Evolutionary conservation across 2,888 invertebrate species (phyloP).

Genomic region (Limnephilus auricula): DNA sequence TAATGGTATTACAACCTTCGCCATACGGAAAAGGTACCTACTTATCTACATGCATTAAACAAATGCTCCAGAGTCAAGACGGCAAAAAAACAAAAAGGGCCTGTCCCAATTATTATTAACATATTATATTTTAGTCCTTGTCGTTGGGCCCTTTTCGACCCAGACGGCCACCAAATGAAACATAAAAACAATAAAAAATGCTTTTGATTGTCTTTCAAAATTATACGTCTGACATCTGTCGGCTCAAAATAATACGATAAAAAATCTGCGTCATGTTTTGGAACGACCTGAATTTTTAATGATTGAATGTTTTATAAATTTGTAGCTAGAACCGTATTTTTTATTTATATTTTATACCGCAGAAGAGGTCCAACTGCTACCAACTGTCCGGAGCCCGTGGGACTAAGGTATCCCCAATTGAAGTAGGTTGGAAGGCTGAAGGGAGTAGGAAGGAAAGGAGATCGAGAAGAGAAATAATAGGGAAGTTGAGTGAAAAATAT

Average conservation of each 20-base stretch:
- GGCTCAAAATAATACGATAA: not conserved
- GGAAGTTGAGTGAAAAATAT: too few relatives aligned
- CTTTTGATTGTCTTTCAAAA: not conserved
- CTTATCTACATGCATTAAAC: too few relatives aligned
- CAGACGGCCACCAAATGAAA: not conserved
- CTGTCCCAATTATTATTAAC: not conserved
- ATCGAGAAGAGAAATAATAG: too few relatives aligned
- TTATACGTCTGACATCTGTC: slow-evolving; percentile 25
- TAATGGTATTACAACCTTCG: not conserved
- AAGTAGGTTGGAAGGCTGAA: too few relatives aligned
- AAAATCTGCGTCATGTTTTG: not conserved
- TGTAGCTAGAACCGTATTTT: too few relatives aligned
- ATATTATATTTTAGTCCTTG: not conserved
- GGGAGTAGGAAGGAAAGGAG: too few relatives aligned
- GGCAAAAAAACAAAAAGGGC: not conserved
- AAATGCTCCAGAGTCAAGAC: not conserved
- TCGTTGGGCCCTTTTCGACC: not conserved
- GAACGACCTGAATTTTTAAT: not conserved
- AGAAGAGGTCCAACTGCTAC: too few relatives aligned
- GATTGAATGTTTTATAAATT: too few relatives aligned
- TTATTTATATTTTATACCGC: too few relatives aligned
- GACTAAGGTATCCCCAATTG: too few relatives aligned
- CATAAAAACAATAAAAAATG: slow-evolving; percentile 1
- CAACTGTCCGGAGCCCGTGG: too few relatives aligned
- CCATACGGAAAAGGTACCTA: too few relatives aligned